These are phyloP conservation scores for Vannuccia rotundouncinata DNA, from an alignment of 2,888 invertebrate species.

Conservation along the genomic window DNA sequence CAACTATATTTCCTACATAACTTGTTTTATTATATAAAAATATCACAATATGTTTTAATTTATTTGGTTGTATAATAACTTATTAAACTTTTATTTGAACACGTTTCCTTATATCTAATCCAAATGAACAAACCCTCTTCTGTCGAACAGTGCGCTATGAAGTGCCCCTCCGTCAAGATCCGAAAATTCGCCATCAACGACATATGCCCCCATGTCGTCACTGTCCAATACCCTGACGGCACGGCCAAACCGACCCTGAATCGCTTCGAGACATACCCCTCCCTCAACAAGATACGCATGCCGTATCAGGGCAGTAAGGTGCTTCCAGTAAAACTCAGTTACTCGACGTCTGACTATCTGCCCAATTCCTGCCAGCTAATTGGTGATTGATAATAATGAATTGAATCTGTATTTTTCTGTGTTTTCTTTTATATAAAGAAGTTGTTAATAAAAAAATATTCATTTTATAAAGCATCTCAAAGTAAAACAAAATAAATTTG, in stretches of 20 bases:
- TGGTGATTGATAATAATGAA: conserved; percentile 43
- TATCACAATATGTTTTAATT: too few relatives aligned
- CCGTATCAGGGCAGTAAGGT: not conserved
- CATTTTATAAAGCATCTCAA: too few relatives aligned
- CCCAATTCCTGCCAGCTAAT: conserved; percentile 65
- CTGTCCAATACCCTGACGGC: conserved; percentile 44
- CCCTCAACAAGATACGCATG: conserved; percentile 73
- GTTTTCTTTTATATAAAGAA: too few relatives aligned
- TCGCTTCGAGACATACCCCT: conserved; percentile 85
- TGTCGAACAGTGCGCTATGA: conserved; percentile 88
- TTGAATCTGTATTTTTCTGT: too few relatives aligned
- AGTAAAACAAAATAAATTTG: too few relatives aligned
- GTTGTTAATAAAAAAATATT: too few relatives aligned
- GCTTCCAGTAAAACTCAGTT: conserved; percentile 68
- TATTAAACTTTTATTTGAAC: too few relatives aligned
- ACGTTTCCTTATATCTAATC: too few relatives aligned
- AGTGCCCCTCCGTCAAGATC: conserved; percentile 91
- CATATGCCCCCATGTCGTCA: conserved; percentile 75
- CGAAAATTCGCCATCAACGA: conserved; percentile 89
- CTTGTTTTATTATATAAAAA: too few relatives aligned
- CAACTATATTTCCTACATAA: too few relatives aligned
- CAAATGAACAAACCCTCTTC: too few relatives aligned
- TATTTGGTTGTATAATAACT: too few relatives aligned
- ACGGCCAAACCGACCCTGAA: conserved; percentile 61
- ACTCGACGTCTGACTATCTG: conserved; percentile 63